Evolutionary conservation across 53 echinoderm and acorn worm species (phyloP).

Genomic region (Henricia sp.): DNA sequence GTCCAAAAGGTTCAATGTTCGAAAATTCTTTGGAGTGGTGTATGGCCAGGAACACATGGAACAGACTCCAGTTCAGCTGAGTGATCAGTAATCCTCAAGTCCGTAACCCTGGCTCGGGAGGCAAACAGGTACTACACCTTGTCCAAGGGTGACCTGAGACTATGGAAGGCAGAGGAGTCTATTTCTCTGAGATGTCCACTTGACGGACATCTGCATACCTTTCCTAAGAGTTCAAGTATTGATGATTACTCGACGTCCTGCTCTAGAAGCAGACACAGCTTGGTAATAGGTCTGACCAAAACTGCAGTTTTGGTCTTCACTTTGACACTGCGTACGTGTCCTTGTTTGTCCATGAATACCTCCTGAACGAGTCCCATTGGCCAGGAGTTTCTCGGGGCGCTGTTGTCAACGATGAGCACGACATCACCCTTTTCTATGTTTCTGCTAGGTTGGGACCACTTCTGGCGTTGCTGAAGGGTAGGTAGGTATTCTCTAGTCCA

Average conservation of each 20-base stretch:
- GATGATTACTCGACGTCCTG: no score
- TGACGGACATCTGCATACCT: no score
- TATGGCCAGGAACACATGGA: not conserved
- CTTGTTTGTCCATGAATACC: conserved; percentile 1
- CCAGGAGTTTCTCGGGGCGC: no score
- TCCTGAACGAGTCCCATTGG: conserved; percentile 25
- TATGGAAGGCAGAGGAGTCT: no score
- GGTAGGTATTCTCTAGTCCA: no score
- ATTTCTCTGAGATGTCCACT: no score
- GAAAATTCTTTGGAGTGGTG: not conserved
- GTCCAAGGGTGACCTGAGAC: conserved; percentile 5
- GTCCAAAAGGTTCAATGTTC: not conserved
- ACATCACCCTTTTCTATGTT: conserved; percentile 43
- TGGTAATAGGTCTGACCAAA: conserved; percentile 12
- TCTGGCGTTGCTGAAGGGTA: conserved; percentile 60
- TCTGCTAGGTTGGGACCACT: conserved; percentile 52
- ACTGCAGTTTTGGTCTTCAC: conserved; percentile 12
- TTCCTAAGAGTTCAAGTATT: no score
- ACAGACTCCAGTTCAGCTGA: not conserved
- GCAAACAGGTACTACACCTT: conserved; percentile 9
- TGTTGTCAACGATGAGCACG: conserved; percentile 51
- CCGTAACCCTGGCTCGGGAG: not conserved
- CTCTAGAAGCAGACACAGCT: conserved; percentile 11
- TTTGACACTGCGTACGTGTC: no score
- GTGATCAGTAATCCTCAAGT: not conserved